Evolutionary conservation across 2,888 invertebrate genomes (phyloP).

Genomic region (Glaucopsyche alexis): DNA sequence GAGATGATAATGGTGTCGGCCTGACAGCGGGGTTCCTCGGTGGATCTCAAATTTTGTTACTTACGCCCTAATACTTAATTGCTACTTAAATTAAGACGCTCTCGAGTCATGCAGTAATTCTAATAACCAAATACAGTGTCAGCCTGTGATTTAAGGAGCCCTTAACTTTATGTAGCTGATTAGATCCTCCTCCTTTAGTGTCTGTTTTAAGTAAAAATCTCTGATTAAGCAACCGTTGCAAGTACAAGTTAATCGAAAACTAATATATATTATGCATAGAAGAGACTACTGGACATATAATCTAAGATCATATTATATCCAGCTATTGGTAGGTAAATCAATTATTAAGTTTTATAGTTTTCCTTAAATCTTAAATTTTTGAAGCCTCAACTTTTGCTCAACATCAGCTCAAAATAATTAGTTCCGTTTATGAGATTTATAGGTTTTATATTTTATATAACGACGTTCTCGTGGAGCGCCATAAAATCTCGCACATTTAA

Average conservation of each 20-base stretch:
- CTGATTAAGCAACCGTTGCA: too few relatives aligned
- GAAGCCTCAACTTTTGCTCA: background rate
- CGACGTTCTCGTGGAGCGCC: conserved; percentile 1
- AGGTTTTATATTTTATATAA: background rate
- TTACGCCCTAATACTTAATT: background rate
- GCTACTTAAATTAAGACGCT: background rate
- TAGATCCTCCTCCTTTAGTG: too few relatives aligned
- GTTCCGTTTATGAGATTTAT: conserved; percentile 23
- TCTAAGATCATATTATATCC: background rate
- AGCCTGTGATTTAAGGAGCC: too few relatives aligned
- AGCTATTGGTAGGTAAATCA: background rate
- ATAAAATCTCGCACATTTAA: conserved; percentile 23
- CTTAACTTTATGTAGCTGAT: too few relatives aligned
- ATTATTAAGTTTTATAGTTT: background rate
- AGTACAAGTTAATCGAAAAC: too few relatives aligned
- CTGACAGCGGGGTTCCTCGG: conserved; percentile 3
- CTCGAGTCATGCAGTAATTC: background rate
- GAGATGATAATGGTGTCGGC: conserved; percentile 11
- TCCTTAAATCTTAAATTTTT: background rate
- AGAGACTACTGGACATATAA: background rate
- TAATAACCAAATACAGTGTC: too few relatives aligned
- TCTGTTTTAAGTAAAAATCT: too few relatives aligned
- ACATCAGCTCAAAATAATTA: conserved; percentile 6
- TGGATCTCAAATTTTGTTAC: background rate
- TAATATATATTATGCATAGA: too few relatives aligned